Base-by-base conservation (phyloP, 2,888 invertebrate species). In the Hoplodrina blanda region DNA sequence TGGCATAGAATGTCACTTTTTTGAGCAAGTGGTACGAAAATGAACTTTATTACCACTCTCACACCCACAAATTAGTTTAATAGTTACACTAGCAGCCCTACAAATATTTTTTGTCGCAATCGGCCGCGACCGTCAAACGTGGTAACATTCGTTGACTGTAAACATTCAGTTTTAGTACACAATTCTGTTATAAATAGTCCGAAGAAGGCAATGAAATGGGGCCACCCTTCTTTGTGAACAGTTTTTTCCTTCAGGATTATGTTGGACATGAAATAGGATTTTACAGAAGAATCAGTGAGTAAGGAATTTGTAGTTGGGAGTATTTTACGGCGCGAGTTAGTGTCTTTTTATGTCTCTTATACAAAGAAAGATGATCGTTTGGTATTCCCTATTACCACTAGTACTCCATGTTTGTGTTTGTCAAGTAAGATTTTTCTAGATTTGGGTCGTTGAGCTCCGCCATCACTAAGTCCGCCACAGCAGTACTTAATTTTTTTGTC, bases 121-220 rank as follows among this genome's bases (percentile, higher is more conserved):
- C 77, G 68, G 62, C 73, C 79, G 76, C 76, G 67, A 73, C 73
- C 76, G 65, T 83, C 75, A 69, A 76, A 78, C 68, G 74, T 60
- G 74, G 77, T 72, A 71, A 78, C 68, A 84, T 75, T 76, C 69
- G 67, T 74, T 72, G 76, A 78, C 75, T 78, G 85, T 85, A 85
- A 83, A 83, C 85, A 83, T 69, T 78, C 73, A 69, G 69, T 78
- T 85, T 85, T 84, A 83, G 79, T 87, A 80, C 84, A 79, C 82
- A 73, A 78, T 80, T 77, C 79, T 81, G 79, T 83, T 86, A 86
- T 83, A 87, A 85, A 86, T 86, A 87, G 81, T 84, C 81, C 69
- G 59, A 73, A 82, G 82, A 82, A 75, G 80, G 80, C 78, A 77
- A 78, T 69, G 82, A 76, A 83, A 80, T 65, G 80, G 65, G 78